These are phyloP conservation scores for Cromileptes altivelis DNA, from an alignment of 2,113 vertebrate genomes.

Conservation along the genomic window DNA sequence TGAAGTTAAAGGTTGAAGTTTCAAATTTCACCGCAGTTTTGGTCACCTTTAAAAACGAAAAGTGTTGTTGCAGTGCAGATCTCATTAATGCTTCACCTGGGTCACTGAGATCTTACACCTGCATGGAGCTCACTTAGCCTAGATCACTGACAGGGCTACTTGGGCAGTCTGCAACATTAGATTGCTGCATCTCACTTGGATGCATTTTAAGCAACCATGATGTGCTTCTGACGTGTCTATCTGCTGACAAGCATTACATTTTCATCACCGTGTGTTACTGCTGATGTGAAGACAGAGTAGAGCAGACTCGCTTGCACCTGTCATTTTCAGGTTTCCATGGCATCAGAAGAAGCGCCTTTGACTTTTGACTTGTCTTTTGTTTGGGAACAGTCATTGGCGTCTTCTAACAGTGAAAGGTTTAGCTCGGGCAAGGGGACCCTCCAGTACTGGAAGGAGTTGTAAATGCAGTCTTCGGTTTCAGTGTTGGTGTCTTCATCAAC, in stretches of 20 bases:
- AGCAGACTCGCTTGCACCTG: not conserved
- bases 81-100: not conserved
- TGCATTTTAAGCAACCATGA: constrained; percentile 5
- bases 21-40: not conserved
- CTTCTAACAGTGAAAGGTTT: constrained; percentile 89
- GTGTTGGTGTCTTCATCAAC: constrained; percentile 3
- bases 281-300: not conserved
- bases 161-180: not conserved
- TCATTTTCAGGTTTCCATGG: constrained; percentile 92
- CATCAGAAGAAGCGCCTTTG: constrained; percentile 75
- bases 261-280: not conserved
- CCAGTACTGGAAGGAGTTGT: constrained; percentile 95
- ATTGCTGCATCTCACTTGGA: not conserved
- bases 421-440: constrained; percentile 89
- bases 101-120: not conserved
- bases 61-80: not conserved
- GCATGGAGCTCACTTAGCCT: not conserved
- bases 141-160: not conserved
- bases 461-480: constrained; percentile 87
- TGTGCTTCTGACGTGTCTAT: not conserved
- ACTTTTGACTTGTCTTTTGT: constrained; percentile 55
- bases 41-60: not conserved
- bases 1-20: not conserved
- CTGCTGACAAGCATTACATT: not conserved
- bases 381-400: constrained; percentile 9